phyloP scores from a whole-genome alignment of 2,888 invertebrate species.

The Platycheirus rosarum region DNA sequence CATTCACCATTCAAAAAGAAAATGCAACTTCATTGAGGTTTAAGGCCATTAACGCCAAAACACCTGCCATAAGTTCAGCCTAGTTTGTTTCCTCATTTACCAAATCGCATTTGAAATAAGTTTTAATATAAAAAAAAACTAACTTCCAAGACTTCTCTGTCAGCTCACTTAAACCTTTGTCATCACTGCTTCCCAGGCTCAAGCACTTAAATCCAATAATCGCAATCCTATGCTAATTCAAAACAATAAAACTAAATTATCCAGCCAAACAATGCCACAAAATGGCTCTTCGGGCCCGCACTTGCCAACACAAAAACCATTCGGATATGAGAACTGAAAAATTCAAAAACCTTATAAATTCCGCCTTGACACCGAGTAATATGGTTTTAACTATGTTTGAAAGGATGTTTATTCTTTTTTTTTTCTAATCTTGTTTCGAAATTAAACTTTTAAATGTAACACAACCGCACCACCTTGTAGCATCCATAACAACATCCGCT shows the following conservation, averaged over 20 bases:
- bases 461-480: conserved; percentile 14
- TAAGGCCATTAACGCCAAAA: too few species aligned
- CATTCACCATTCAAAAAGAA: too few species aligned
- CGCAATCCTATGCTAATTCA: conserved; percentile 57
- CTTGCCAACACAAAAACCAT: conserved; percentile 33
- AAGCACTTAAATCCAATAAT: conserved; percentile 26
- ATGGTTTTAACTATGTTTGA: conserved; percentile 36
- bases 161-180: too few species aligned
- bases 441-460: conserved; percentile 50
- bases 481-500: conserved; percentile 5
- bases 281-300: conserved; percentile 44
- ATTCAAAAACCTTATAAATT: conserved; percentile 63
- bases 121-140: not conserved
- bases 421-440: conserved; percentile 27
- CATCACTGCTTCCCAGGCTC: not conserved
- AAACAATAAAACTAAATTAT: conserved; percentile 68
- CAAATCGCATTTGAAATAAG: not conserved
- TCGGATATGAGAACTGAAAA: conserved; percentile 61
- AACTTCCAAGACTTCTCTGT: too few species aligned
- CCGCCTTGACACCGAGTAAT: conserved; percentile 63
- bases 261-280: conserved; percentile 45
- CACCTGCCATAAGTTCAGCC: not conserved
- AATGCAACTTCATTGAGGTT: too few species aligned
- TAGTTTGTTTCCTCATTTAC: conserved; percentile 14
- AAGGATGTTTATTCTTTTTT: too few species aligned